Conservation (phyloP, 2,113 vertebrate genomes). For the Perccottus glenii region DNA sequence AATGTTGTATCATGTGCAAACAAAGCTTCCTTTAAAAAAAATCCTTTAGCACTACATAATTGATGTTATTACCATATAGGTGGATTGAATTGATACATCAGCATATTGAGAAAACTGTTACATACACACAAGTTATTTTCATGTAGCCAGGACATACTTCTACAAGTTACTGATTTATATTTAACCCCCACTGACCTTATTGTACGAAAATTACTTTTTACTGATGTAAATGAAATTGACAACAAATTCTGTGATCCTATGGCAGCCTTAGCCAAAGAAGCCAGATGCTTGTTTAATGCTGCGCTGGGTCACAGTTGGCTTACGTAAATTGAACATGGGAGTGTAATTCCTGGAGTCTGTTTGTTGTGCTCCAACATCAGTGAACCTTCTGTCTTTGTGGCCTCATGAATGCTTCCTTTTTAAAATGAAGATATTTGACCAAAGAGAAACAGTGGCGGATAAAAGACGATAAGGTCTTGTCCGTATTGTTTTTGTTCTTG, state of each 20-base stretch:
- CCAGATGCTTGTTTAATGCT: conserved; percentile 77
- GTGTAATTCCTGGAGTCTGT: conserved; percentile 69
- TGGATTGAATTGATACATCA: too few relatives aligned
- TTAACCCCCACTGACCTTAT: too few relatives aligned
- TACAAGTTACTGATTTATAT: too few relatives aligned
- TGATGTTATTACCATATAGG: too few relatives aligned
- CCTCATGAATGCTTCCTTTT: conserved; percentile 31
- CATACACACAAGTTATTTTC: too few relatives aligned
- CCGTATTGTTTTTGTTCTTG: not conserved
- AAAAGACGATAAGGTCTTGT: not conserved
- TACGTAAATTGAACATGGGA: conserved; percentile 69
- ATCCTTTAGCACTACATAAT: too few relatives aligned
- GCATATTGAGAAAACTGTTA: too few relatives aligned
- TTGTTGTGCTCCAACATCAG: conserved; percentile 58
- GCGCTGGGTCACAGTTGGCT: conserved; percentile 51
- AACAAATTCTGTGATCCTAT: not conserved
- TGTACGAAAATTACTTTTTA: too few relatives aligned
- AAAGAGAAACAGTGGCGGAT: not conserved
- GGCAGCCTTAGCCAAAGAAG: conserved; percentile 61
- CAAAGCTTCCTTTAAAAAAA: too few relatives aligned
- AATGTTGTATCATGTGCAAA: too few relatives aligned
- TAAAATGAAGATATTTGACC: not conserved
- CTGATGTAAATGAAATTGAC: too few relatives aligned
- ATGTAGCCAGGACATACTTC: too few relatives aligned
- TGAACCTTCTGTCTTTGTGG: conserved; percentile 54